phyloP scores from a whole-genome alignment of 2,113 vertebrate species.

The Gnathonemus longibarbis region DNA sequence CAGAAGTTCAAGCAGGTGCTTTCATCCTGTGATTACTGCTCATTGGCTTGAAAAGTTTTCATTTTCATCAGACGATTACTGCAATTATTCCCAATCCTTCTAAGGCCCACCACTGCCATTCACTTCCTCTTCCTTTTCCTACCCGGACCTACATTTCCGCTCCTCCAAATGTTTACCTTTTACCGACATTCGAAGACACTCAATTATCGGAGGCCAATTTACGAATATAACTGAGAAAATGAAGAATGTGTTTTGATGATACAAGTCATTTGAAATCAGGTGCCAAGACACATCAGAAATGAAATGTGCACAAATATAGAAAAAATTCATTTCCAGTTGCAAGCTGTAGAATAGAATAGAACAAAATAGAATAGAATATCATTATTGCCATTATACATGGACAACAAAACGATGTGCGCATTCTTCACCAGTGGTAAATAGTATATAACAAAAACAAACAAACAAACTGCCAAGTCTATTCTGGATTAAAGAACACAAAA shows the following conservation, averaged over 20 bases:
- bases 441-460: not conserved
- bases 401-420: not conserved
- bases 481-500: not conserved
- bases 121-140: constrained; percentile 42
- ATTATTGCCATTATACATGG: not conserved
- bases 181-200: constrained; percentile 27
- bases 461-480: not conserved
- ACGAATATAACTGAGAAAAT: not conserved
- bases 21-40: constrained; percentile 35
- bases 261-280: not conserved
- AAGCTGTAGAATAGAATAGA: not conserved
- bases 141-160: constrained; percentile 25
- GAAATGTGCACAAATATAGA: not conserved
- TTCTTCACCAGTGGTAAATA: not conserved
- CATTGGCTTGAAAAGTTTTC: constrained; percentile 31
- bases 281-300: not conserved
- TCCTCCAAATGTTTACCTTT: constrained; percentile 36
- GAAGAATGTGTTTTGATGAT: not conserved
- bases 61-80: constrained; percentile 22
- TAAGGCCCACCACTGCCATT: constrained; percentile 34
- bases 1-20: constrained; percentile 16
- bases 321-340: not conserved
- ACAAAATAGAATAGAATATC: not conserved
- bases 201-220: constrained; percentile 30
- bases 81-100: constrained; percentile 33